Base-by-base conservation (phyloP, 2,113 vertebrate species). In the Lathamus discolor region DNA sequence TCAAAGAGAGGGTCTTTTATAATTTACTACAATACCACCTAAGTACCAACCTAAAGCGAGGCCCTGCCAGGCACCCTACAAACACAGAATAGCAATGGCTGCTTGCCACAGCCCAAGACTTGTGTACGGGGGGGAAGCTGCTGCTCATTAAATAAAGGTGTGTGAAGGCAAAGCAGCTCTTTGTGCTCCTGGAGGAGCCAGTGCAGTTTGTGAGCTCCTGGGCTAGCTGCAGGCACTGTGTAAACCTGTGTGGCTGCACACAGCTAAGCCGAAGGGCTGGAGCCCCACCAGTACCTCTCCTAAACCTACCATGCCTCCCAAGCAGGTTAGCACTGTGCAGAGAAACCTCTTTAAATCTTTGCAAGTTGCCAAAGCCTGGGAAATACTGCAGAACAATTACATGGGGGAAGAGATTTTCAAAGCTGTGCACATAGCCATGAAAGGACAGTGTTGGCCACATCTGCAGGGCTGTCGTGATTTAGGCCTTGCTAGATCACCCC, bases 1-100 rank as follows among this genome's bases (percentile, higher is more conserved):
- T 93, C 88, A 96, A 95, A 95, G 88, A 76, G 68, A 67, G 35
- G 43, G n/a, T 96, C 88, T 95, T 96, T 84, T 89, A 94, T 95
- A 79, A 97, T 95, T 95, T 94, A 95, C 84, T 85, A 91, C 81
- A 95, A 76, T 92, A 44, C 62, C 0, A 2, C 73, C 81, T 83
- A 87, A 95, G 95, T 20, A 87, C 33, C 81, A 64, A 27, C 52
- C 89, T 55, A 63, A 92, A 93, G 84, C 0, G 39, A 92, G 62
- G 86, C 57, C 84, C 95, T 72, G 86, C 83, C 86, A 67, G 83
- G 91, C 94, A 81, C 73, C 80, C 94, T 68, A 51, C 77, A 66
- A 92, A 68, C 69, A 68, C 1, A 5, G 83, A 88, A 92, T 22
- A 86, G 92, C 3, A 4, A 90, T 31, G 51, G 86, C 57, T 2